phyloP scores from a whole-genome alignment of 1,140 invertebrate genomes.

The Brachystomella parvula region DNA sequence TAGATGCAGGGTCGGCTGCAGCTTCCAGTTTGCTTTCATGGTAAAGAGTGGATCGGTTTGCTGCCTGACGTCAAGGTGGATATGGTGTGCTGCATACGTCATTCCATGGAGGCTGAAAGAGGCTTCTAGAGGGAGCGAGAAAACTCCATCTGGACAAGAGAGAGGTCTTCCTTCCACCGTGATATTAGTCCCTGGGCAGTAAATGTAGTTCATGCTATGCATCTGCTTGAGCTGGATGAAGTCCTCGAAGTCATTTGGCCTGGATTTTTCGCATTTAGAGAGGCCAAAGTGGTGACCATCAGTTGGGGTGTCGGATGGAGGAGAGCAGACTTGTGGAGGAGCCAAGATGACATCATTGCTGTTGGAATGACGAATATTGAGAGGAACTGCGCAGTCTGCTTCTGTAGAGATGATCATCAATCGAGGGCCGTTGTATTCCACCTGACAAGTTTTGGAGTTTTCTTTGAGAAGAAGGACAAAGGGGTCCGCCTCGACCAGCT shows the following conservation, averaged over 20 bases:
- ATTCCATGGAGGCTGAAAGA: slow-evolving; percentile 14
- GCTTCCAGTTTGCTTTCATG: slow-evolving; percentile 17
- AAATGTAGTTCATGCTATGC: background rate
- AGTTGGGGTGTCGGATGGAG: background rate
- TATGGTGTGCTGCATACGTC: background rate
- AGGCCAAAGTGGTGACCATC: background rate
- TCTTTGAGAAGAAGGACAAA: slow-evolving; percentile 18
- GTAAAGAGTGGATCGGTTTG: slow-evolving; percentile 17
- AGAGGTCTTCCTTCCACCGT: background rate
- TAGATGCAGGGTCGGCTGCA: slow-evolving; percentile 2
- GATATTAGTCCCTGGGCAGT: background rate
- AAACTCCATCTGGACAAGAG: background rate
- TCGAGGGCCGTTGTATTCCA: no score
- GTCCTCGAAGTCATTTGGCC: background rate
- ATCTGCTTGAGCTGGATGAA: slow-evolving; percentile 3
- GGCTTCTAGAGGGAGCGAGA: background rate
- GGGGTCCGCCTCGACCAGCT: slow-evolving; percentile 15
- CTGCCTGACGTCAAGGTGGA: slow-evolving; percentile 3
- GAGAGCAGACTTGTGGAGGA: slow-evolving; percentile 11
- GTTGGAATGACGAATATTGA: slow-evolving; percentile 8
- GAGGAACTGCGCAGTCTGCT: slow-evolving; percentile 1
- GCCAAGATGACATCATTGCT: slow-evolving; percentile 13
- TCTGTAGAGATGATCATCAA: background rate
- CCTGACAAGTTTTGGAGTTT: slow-evolving; percentile 13
- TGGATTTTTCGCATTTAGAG: background rate